Evolutionary conservation across 2,888 invertebrate species (phyloP), one percentile per base, ranked within the genome.

Genomic region (Sceliomorpha sp.): DNA sequence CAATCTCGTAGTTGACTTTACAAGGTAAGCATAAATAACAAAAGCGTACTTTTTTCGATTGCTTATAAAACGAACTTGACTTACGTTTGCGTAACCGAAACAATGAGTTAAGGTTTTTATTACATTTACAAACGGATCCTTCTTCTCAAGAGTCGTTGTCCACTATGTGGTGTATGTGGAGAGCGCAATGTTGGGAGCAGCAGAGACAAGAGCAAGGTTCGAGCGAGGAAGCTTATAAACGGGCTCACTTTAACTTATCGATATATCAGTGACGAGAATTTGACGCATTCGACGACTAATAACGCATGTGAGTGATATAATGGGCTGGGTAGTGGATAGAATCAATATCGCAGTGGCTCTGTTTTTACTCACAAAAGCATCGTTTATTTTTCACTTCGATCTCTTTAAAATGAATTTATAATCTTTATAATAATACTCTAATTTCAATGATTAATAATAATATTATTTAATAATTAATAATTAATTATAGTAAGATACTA

Each of bases 291-390:
- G 60, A 69, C 60, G 55, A 69, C 47, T 53, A 58, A 63, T 56
- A 56, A 36, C 53, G 42, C 40, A 63, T 40, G 58, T 55, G 50
- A 53, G 59, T 56, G 55, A 62, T 69, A n/a, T n/a, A 56, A 51
- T 29, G 62, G 71, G 68, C 68, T 72, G 73, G 73, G 66, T 73
- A 40, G 45, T 66, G 71, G 69, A 66, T 48, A 60, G 68, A 72
- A 72, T 72, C 63, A 70, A 70, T n/a, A n/a, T 72, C 64, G 70
- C 60, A 69, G 67, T 72, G 63, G 70, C 68, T 62, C 75, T 69
- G 64, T 77, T 81, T 80, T 85, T 87, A 87, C 80, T 87, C 86
- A 86, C 86, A 88, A 88, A 88, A 88, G 87, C 88, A 87, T 87
- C 83, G 78, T 88, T 88, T 88, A 88, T 88, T 88, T 77, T 84